Conservation (phyloP, 2,113 vertebrate genomes). For the Labrus mixtus region DNA sequence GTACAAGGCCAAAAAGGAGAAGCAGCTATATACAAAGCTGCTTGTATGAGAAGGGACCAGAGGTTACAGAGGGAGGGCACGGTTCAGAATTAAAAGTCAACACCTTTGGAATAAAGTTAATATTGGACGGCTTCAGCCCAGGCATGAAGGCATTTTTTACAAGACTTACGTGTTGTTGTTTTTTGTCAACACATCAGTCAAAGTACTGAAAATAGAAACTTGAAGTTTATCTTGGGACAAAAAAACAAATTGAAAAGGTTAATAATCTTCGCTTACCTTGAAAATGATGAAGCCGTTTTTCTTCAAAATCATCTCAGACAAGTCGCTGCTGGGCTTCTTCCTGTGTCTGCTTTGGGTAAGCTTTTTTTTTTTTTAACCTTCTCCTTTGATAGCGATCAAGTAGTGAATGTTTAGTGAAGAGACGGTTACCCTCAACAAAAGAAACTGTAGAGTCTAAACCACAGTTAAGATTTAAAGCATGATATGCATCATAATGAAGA, state of each 20-base stretch:
- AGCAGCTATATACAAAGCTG: slow-evolving; percentile 60
- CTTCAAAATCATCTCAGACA: slow-evolving; percentile 25
- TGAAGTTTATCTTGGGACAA: background rate
- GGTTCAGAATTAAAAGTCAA: slow-evolving; percentile 72
- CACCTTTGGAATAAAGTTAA: slow-evolving; percentile 42
- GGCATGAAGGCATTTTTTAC: background rate
- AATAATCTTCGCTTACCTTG: slow-evolving; percentile 4
- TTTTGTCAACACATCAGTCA: slow-evolving; percentile 40
- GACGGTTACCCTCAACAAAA: slow-evolving; percentile 7
- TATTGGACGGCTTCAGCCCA: background rate
- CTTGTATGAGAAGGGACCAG: slow-evolving; percentile 43
- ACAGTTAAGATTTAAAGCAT: background rate
- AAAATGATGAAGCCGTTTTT: slow-evolving; percentile 23
- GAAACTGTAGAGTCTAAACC: background rate
- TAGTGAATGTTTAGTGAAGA: background rate
- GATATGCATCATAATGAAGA: background rate
- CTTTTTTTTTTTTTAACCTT: slow-evolving; percentile 14
- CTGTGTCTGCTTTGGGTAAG: slow-evolving; percentile 71
- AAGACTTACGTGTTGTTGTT: slow-evolving; percentile 21
- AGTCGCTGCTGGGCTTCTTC: slow-evolving; percentile 45
- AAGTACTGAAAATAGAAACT: slow-evolving; percentile 6
- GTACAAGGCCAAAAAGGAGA: slow-evolving; percentile 69
- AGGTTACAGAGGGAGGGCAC: slow-evolving; percentile 64
- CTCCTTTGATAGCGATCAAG: slow-evolving; percentile 19
- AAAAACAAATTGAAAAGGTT: slow-evolving; percentile 10